Evolutionary conservation across 1,140 invertebrate genomes (phyloP).

Genomic region (Apis dorsata): DNA sequence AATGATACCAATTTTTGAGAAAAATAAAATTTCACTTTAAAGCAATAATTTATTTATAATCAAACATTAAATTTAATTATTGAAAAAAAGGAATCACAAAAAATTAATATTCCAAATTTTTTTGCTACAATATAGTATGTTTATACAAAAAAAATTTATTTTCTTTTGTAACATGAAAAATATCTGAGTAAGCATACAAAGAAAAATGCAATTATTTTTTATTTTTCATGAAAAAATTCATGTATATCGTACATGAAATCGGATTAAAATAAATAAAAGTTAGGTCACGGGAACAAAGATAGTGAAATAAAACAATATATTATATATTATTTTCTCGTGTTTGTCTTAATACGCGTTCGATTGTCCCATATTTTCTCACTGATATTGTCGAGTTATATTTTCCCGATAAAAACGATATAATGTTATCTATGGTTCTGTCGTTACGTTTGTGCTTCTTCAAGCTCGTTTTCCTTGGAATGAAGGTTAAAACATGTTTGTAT

Average conservation of each 20-base stretch:
- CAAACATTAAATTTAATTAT: too few species aligned
- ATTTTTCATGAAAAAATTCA: neutral
- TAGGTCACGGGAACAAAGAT: neutral
- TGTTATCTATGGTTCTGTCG: neutral
- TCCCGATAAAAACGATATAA: constrained; percentile 2
- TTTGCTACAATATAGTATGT: too few species aligned
- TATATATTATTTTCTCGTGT: neutral
- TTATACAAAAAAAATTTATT: too few species aligned
- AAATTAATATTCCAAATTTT: too few species aligned
- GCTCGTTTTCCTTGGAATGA: constrained; percentile 8
- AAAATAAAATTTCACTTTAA: too few species aligned
- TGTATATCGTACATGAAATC: too few species aligned
- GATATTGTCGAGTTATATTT: constrained; percentile 5
- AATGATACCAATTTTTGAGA: too few species aligned
- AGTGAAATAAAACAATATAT: neutral
- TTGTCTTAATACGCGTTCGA: constrained; percentile 20
- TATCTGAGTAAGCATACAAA: too few species aligned
- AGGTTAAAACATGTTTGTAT: neutral
- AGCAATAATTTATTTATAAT: too few species aligned
- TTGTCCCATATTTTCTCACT: constrained; percentile 29
- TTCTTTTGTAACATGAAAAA: too few species aligned
- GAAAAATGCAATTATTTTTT: too few species aligned
- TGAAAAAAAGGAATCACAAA: too few species aligned
- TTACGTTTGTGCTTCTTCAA: neutral
- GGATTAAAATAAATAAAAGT: neutral